These are phyloP conservation scores for Agelastica alni DNA, from an alignment of 2,888 invertebrate species.

Conservation along the genomic window DNA sequence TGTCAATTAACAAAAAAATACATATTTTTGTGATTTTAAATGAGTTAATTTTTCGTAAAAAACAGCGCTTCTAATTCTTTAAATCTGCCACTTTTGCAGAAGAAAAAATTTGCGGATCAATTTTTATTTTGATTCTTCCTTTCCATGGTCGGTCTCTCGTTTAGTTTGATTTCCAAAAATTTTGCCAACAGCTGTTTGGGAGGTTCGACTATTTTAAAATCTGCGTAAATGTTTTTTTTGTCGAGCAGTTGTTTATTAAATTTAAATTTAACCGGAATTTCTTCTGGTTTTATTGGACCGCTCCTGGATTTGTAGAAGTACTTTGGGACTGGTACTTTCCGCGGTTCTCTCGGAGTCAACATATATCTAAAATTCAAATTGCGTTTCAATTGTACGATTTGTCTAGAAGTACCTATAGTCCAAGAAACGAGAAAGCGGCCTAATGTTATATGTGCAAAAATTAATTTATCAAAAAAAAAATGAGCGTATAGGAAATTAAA, in stretches of 20 bases:
- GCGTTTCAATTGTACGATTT: no score
- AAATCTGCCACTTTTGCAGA: background rate
- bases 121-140: background rate
- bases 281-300: conserved; percentile 43
- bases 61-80: no score
- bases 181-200: conserved; percentile 45
- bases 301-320: conserved; percentile 41
- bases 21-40: no score
- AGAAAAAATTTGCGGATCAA: background rate
- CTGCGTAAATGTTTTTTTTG: conserved; percentile 48
- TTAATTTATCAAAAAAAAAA: no score
- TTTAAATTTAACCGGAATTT: conserved; percentile 45
- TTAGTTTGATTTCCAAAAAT: conserved; percentile 45
- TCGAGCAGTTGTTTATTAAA: conserved; percentile 47
- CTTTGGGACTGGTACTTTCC: conserved; percentile 6
- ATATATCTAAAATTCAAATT: conserved; percentile 35
- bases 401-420: no score
- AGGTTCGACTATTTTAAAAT: conserved; percentile 48
- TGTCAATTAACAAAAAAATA: no score
- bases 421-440: no score
- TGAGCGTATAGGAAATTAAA: no score
- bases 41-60: no score
- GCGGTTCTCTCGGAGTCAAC: conserved; percentile 31
- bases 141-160: conserved; percentile 29
- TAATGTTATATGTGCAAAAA: no score